Evolutionary conservation across 2,797 vertebrate genomes (phyloP), one percentile per base, ranked within the genome.

Genomic region (Malurus leucopterus): DNA sequence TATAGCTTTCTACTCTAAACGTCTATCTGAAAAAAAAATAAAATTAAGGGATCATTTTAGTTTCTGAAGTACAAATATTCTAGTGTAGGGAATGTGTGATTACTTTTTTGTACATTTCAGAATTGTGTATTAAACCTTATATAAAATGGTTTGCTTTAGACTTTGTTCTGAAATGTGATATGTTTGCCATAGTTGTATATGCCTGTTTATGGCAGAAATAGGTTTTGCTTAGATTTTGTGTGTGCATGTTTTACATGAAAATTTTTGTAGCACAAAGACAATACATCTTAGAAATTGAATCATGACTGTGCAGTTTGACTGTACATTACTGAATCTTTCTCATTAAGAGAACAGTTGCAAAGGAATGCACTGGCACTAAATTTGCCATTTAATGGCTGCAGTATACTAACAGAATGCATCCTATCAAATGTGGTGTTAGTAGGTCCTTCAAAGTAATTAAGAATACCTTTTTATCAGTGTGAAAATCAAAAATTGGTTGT

Each of bases 41-140:
- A 77, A 68, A 64, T 47, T 83, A 94, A 92, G 88, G 95, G 93
- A 96, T 96, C 95, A 95, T 91, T 94, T 95, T 88, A 64, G 88
- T 82, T 86, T 86, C 91, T 89, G 24, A 94, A 95, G 84, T 81
- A 89, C 82, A 93, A 88, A 82, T 96, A 94, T 63, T 93, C 67
- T 83, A 90, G 73, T 51, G 47, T 82, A 71, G 89, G 65, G 75
- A 80, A 43, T 43, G 84, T 72, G 86, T 89, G 92, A 91, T 84
- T 89, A 71, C 46, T 88, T 94, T 93, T 93, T 63, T 81, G 93
- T 93, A 86, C 86, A 87, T 95, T 92, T 96, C 95, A 92, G 92
- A 95, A 91, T 73, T 89, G 50, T 88, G 91, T 93, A 84, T 93
- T 84, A 80, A 93, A 71, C 75, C 69, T 83, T 89, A 40, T 53